These are phyloP conservation scores for Calyptommatus sinebrachiatus DNA, from an alignment of 2,113 vertebrate genomes.

Conservation along the genomic window DNA sequence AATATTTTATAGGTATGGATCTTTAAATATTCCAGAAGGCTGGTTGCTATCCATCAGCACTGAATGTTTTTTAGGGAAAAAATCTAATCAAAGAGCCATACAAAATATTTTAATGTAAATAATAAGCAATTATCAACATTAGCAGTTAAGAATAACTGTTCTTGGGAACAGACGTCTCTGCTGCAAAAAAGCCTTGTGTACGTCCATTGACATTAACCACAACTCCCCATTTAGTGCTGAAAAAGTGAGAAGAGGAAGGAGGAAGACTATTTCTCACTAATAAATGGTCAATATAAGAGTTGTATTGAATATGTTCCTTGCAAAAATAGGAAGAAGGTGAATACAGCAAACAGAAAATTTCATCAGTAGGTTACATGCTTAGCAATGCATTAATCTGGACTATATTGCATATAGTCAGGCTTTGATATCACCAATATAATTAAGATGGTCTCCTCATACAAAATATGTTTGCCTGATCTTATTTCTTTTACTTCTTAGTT, in stretches of 20 bases:
- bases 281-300: neutral
- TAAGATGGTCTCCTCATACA: neutral
- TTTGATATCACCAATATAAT: neutral
- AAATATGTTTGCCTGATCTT: too few species aligned
- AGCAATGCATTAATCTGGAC: neutral
- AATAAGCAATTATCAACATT: too few species aligned
- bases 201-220: too few species aligned
- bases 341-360: neutral
- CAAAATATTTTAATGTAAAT: neutral
- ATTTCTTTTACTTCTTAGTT: too few species aligned
- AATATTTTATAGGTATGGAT: too few species aligned
- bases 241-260: neutral
- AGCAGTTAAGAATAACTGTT: neutral
- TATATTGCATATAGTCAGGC: neutral
- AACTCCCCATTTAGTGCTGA: too few species aligned
- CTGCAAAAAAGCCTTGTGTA: neutral
- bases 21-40: too few species aligned
- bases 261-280: neutral
- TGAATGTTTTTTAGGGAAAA: neutral
- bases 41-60: too few species aligned
- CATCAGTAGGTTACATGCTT: neutral
- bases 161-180: neutral
- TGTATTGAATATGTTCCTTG: neutral
- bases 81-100: neutral
- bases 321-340: neutral